phyloP scores from a whole-genome alignment of 2,113 vertebrate species.

The Cairina moschata region DNA sequence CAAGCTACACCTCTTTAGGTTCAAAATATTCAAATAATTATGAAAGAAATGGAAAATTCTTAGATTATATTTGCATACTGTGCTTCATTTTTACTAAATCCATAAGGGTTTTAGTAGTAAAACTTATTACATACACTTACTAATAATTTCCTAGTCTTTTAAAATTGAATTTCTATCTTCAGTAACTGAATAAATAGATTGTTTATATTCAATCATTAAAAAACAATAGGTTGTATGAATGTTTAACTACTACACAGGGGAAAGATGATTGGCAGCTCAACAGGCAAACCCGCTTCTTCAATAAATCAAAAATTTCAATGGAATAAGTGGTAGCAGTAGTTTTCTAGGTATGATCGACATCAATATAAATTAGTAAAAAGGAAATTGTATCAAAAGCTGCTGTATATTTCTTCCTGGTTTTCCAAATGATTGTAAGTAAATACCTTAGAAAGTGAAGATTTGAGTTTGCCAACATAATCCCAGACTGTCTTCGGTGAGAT shows the following conservation, averaged over 20 bases:
- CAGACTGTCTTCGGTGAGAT: constrained; percentile 96
- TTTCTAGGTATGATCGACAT: neutral
- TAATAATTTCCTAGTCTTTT: neutral
- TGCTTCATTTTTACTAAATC: neutral
- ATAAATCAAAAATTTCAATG: neutral
- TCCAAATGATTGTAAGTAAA: constrained; percentile 17
- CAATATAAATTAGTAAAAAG: neutral
- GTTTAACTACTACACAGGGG: neutral
- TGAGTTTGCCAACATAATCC: constrained; percentile 96
- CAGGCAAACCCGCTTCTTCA: neutral
- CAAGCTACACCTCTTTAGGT: neutral
- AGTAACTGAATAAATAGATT: neutral
- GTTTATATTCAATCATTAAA: neutral
- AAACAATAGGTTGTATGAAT: neutral
- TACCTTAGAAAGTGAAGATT: constrained; percentile 95
- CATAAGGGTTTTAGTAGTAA: neutral
- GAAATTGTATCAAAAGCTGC: neutral
- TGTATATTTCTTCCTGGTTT: neutral
- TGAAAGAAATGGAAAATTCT: neutral
- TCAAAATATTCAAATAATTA: neutral
- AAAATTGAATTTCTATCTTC: neutral
- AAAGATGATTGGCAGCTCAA: neutral
- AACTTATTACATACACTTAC: neutral
- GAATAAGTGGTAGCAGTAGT: neutral
- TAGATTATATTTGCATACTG: neutral